Percentiles rank a stretch among this genome's conserved stretches.
phyloP scores from a whole-genome alignment of 2,888 invertebrate species.

The Drosophila kambysellisi region DNA sequence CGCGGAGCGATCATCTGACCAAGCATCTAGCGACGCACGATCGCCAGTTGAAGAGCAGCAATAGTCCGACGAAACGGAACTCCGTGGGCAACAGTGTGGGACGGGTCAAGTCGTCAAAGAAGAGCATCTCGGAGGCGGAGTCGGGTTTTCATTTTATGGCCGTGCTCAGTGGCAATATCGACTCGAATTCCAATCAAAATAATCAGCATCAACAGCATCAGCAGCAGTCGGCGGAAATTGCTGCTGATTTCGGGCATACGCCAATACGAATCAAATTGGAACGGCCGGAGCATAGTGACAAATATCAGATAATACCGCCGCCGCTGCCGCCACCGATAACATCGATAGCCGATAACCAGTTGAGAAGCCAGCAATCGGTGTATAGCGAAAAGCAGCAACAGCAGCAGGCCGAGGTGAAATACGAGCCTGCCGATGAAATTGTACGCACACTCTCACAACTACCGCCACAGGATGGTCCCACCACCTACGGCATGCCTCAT shows the following conservation, averaged over 20 bases:
- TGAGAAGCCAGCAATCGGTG: conserved; percentile 40
- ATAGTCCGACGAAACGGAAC: conserved; percentile 40
- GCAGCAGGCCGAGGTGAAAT: conserved; percentile 59
- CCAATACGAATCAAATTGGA: conserved; percentile 77
- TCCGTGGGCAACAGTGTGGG: conserved; percentile 26
- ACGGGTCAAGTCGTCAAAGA: conserved; percentile 49
- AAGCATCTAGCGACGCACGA: conserved; percentile 83
- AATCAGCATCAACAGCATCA: conserved; percentile 48
- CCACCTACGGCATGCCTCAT: conserved; percentile 75
- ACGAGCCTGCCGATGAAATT: conserved; percentile 65
- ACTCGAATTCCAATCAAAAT: conserved; percentile 30
- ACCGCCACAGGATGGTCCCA: conserved; percentile 70
- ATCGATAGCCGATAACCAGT: conserved; percentile 45
- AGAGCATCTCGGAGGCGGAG: conserved; percentile 41
- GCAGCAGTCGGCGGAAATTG: conserved; percentile 32
- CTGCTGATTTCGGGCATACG: conserved; percentile 39
- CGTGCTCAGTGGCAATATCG: conserved; percentile 50
- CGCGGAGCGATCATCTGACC: conserved; percentile 83
- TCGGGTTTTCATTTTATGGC: conserved; percentile 78
- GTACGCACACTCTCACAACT: conserved; percentile 64
- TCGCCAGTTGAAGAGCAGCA: conserved; percentile 69
- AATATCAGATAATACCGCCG: conserved; percentile 64
- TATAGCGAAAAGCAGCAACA: conserved; percentile 52
- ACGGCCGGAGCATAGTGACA: conserved; percentile 66
- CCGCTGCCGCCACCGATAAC: conserved; percentile 4